Evolutionary conservation across 2,113 vertebrate genomes (phyloP).

Genomic region (Rhodinocichla rosea): DNA sequence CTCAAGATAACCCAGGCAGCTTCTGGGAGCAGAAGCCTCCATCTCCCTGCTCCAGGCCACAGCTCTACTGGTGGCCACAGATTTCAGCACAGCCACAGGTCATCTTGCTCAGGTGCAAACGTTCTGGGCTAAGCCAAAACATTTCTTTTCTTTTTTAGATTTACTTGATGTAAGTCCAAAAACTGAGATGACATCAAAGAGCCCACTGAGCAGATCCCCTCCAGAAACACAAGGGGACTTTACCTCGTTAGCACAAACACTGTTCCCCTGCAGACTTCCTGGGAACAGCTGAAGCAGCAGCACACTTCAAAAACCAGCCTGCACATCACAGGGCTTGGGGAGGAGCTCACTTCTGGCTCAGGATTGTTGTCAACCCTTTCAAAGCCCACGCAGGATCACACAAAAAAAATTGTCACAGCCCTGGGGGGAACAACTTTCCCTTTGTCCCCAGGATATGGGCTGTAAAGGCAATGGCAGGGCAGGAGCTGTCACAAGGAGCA

Average conservation of each 20-base stretch:
- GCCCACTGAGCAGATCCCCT: conserved; percentile 57
- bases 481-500: background rate
- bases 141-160: conserved; percentile 16
- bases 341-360: conserved; percentile 3
- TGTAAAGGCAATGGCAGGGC: conserved; percentile 25
- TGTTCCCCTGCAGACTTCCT: conserved; percentile 64
- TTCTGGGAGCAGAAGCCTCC: background rate
- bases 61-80: background rate
- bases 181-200: conserved; percentile 64
- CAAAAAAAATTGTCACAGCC: background rate
- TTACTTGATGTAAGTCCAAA: conserved; percentile 73
- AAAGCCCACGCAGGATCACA: conserved; percentile 47
- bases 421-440: background rate
- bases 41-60: background rate
- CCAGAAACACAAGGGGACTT: conserved; percentile 53
- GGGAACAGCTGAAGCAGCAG: conserved; percentile 51
- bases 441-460: background rate
- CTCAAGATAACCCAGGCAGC: background rate
- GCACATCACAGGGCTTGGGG: conserved; percentile 50
- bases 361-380: conserved; percentile 29
- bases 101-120: conserved; percentile 61
- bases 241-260: conserved; percentile 59
- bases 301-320: conserved; percentile 48
- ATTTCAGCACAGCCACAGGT: conserved; percentile 41
- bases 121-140: conserved; percentile 58